A percentile compares a stretch with the other conserved stretches of the same genome.
Evolutionary conservation across 2,797 vertebrate species (phyloP).

Genomic region (Sylvia borin): DNA sequence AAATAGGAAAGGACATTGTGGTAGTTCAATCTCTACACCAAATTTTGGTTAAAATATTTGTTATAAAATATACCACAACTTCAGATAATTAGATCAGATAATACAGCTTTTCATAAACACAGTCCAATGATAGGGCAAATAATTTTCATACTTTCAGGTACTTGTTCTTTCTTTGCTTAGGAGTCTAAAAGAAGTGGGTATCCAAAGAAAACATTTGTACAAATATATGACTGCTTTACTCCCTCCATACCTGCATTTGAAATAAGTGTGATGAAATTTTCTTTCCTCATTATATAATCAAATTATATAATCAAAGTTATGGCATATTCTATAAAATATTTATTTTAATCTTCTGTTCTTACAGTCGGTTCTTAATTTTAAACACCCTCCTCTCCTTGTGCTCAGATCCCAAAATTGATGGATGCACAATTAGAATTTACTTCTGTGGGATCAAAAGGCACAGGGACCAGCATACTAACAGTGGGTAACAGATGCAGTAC

Average conservation of each 20-base stretch:
- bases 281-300: neutral
- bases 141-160: neutral
- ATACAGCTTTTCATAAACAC: neutral
- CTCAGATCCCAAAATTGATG: neutral
- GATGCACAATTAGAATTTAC: slow-evolving; percentile 19
- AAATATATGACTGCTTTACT: neutral
- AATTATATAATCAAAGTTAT: neutral
- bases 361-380: neutral
- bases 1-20: neutral
- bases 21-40: neutral
- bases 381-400: neutral
- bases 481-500: slow-evolving; percentile 30
- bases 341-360: neutral
- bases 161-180: neutral
- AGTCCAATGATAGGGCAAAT: neutral
- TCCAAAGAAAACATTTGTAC: neutral
- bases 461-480: slow-evolving; percentile 46
- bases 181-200: neutral
- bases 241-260: neutral
- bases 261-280: neutral
- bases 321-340: neutral
- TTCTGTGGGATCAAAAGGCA: slow-evolving; percentile 15
- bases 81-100: neutral
- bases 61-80: neutral
- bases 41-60: neutral